A percentile compares a stretch with the other conserved stretches of the same genome.
These are phyloP conservation scores for Felis catus DNA, from an alignment of 2,113 vertebrate species.

Conservation along the genomic window DNA sequence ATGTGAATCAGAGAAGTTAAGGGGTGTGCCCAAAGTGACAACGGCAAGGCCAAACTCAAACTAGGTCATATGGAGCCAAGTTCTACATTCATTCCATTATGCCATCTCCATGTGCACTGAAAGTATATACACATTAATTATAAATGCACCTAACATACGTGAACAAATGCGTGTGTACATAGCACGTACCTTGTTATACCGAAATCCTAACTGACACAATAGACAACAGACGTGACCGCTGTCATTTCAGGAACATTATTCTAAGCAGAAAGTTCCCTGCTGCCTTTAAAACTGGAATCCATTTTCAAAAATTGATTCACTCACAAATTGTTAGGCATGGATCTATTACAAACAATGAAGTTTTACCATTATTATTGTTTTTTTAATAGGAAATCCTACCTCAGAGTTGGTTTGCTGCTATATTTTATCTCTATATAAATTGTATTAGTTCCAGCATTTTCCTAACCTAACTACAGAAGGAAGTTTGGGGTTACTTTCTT, in stretches of 20 bases:
- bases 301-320: slow-evolving; percentile 44
- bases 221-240: not conserved
- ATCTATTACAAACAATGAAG: not conserved
- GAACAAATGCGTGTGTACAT: not conserved
- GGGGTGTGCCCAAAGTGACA: not conserved
- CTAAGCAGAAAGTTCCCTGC: not conserved
- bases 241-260: not conserved
- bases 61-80: not conserved
- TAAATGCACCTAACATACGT: not conserved
- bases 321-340: not conserved
- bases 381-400: not conserved
- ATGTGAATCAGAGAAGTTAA: not conserved
- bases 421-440: not conserved
- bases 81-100: not conserved
- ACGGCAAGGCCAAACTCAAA: not conserved
- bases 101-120: not conserved
- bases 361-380: not conserved
- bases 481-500: not conserved
- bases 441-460: not conserved
- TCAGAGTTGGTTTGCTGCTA: not conserved
- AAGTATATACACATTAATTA: not conserved
- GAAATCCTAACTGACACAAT: not conserved
- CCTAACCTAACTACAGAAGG: not conserved
- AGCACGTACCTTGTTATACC: not conserved
- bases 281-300: slow-evolving; percentile 33